Evolutionary conservation across 2,797 vertebrate species (phyloP).

Genomic region (Chanos chanos): DNA sequence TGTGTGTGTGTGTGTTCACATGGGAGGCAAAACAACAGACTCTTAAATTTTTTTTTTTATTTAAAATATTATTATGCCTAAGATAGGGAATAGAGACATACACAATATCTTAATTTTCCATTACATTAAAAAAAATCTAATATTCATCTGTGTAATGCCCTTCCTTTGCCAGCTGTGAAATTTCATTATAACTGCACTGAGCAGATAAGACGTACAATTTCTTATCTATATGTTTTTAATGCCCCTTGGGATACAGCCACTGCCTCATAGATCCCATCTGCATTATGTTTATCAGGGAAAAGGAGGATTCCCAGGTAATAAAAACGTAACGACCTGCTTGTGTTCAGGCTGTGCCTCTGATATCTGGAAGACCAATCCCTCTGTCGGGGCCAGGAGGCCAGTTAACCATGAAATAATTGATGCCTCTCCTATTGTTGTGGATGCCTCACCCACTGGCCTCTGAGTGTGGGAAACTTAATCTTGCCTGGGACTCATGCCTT

Average conservation of each 20-base stretch:
- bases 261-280: slow-evolving; percentile 38
- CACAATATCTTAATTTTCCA: too few species aligned
- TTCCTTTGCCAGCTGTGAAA: background rate
- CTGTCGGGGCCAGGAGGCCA: slow-evolving; percentile 51
- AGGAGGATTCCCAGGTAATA: slow-evolving; percentile 62
- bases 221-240: slow-evolving; percentile 33
- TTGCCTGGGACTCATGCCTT: slow-evolving; percentile 62
- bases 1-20: background rate
- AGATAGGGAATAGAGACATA: too few species aligned
- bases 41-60: background rate
- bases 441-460: slow-evolving; percentile 64
- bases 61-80: background rate
- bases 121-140: too few species aligned
- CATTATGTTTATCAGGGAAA: slow-evolving; percentile 43
- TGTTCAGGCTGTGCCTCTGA: slow-evolving; percentile 45
- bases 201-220: slow-evolving; percentile 28
- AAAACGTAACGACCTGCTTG: slow-evolving; percentile 55
- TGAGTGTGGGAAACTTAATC: slow-evolving; percentile 76
- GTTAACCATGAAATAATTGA: slow-evolving; percentile 74
- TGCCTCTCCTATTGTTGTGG: slow-evolving; percentile 62
- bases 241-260: slow-evolving; percentile 33
- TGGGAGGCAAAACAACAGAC: background rate
- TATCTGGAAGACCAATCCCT: slow-evolving; percentile 38
- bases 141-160: background rate
- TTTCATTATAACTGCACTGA: slow-evolving; percentile 15